Evolutionary conservation across 2,888 invertebrate genomes (phyloP).

Genomic region (Lycaena phlaeas): DNA sequence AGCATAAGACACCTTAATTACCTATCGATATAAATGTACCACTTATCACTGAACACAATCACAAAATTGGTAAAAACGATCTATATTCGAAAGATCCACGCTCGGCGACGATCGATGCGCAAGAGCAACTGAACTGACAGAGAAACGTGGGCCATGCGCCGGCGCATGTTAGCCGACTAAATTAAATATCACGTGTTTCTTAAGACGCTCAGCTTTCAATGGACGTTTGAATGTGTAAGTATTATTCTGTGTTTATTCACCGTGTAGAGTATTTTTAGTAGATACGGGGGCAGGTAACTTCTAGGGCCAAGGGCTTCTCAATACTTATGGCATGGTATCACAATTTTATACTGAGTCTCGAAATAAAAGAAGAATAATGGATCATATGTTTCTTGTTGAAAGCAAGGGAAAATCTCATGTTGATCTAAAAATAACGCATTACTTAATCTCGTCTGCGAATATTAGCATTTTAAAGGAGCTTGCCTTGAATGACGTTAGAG

Average conservation of each 20-base stretch:
- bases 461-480: conserved; percentile 8
- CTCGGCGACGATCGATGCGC: conserved; percentile 48
- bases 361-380: too few relatives aligned
- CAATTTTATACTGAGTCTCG: too few relatives aligned
- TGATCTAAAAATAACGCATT: not conserved
- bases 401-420: not conserved
- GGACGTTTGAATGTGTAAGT: conserved; percentile 22
- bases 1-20: too few relatives aligned
- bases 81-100: conserved; percentile 21
- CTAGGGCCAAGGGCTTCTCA: conserved; percentile 54
- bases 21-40: conserved; percentile 18
- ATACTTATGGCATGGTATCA: too few relatives aligned
- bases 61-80: conserved; percentile 10
- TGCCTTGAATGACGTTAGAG: conserved; percentile 14
- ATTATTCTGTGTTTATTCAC: conserved; percentile 50
- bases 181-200: conserved; percentile 26
- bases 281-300: conserved; percentile 58
- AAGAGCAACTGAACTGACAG: conserved; percentile 66
- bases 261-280: conserved; percentile 65
- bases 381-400: too few relatives aligned
- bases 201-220: conserved; percentile 13
- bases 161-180: conserved; percentile 43
- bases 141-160: conserved; percentile 49
- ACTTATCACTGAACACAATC: conserved; percentile 11
- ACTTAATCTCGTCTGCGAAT: not conserved